A percentile compares a stretch with the other conserved stretches of the same genome.
These are phyloP conservation scores for Cavia aperea DNA, from an alignment of 2,113 vertebrate species.

Conservation along the genomic window DNA sequence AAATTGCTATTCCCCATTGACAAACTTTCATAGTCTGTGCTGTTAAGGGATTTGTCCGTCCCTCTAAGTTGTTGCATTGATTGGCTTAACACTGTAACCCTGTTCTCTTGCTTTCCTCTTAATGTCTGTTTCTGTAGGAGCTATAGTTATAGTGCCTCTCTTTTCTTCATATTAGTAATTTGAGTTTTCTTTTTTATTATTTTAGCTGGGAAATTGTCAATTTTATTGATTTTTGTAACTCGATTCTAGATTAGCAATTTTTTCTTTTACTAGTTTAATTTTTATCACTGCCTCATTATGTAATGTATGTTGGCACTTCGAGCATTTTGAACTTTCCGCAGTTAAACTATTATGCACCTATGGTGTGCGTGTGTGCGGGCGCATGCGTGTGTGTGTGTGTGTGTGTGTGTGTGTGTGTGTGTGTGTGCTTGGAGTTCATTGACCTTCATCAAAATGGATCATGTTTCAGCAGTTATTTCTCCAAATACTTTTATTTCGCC, in stretches of 20 bases:
- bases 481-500: neutral
- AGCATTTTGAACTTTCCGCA: neutral
- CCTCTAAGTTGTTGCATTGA: neutral
- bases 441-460: neutral
- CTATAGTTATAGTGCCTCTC: neutral
- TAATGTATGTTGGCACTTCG: neutral
- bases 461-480: neutral
- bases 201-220: neutral
- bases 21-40: neutral
- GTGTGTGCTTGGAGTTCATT: neutral
- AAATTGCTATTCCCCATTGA: neutral
- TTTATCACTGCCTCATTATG: neutral
- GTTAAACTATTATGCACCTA: neutral
- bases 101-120: neutral
- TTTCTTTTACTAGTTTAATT: neutral
- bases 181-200: neutral
- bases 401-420: neutral
- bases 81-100: neutral
- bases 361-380: too few species aligned
- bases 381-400: neutral
- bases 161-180: neutral
- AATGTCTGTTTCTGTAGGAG: neutral
- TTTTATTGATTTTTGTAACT: neutral
- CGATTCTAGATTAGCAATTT: neutral
- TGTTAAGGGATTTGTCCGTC: neutral